Conservation (phyloP, 2,888 invertebrate species). For the Sinelater perroti region DNA sequence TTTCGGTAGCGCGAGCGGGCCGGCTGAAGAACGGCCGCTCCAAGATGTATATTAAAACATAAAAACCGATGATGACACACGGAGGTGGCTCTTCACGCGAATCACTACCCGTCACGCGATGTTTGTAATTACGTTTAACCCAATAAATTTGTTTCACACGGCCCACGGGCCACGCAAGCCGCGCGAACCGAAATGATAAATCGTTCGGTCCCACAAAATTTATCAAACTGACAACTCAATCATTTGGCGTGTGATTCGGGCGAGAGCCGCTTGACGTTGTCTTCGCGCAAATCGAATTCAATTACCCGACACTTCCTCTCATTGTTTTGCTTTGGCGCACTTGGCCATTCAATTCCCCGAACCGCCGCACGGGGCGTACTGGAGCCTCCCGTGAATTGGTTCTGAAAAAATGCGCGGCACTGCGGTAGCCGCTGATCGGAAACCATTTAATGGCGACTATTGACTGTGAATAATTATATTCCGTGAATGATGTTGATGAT, state of each 20-base stretch:
- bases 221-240: conserved; percentile 57
- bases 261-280: conserved; percentile 30
- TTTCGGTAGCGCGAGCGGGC: conserved; percentile 8
- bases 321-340: conserved; percentile 7
- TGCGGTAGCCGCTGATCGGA: conserved; percentile 23
- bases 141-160: conserved; percentile 58
- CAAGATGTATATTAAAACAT: conserved; percentile 19
- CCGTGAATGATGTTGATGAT: conserved; percentile 23
- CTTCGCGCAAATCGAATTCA: conserved; percentile 23
- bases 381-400: no score
- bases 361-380: no score
- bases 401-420: not conserved
- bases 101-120: conserved; percentile 50
- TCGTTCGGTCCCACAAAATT: conserved; percentile 51
- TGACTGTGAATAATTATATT: conserved; percentile 25
- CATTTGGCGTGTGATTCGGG: conserved; percentile 39
- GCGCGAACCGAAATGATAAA: conserved; percentile 51
- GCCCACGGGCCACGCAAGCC: conserved; percentile 51
- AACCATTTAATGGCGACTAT: conserved; percentile 19
- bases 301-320: conserved; percentile 7
- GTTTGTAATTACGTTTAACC: conserved; percentile 53
- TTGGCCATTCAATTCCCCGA: not conserved
- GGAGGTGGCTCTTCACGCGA: conserved; percentile 32
- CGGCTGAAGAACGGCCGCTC: conserved; percentile 10
- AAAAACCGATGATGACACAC: conserved; percentile 33